These are phyloP conservation scores for Rostratula benghalensis DNA, from an alignment of 2,113 vertebrate genomes.

Conservation along the genomic window DNA sequence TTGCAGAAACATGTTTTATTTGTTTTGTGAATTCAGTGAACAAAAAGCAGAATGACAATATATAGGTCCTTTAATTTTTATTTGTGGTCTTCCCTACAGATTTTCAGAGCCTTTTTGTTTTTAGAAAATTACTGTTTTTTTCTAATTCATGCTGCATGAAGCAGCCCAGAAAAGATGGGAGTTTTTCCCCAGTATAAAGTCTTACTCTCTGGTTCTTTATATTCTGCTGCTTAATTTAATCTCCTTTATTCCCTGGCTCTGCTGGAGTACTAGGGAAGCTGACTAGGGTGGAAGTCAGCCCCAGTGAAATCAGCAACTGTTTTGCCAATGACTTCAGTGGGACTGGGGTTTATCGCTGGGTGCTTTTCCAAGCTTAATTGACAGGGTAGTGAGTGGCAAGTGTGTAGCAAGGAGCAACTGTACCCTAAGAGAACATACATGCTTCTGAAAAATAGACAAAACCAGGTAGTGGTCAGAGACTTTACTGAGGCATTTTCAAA, in stretches of 20 bases:
- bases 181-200: neutral
- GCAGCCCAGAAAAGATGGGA: neutral
- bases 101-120: neutral
- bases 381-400: neutral
- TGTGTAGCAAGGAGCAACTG: neutral
- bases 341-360: neutral
- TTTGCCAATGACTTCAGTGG: neutral
- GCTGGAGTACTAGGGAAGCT: neutral
- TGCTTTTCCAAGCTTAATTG: neutral
- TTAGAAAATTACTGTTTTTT: neutral
- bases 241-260: neutral
- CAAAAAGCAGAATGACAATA: neutral
- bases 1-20: neutral
- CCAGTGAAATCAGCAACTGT: neutral
- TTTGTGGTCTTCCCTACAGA: neutral
- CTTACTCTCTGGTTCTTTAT: neutral
- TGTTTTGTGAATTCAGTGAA: neutral
- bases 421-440: neutral
- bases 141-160: neutral
- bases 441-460: neutral
- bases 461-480: neutral
- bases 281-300: neutral
- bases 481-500: neutral
- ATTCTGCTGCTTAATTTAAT: neutral
- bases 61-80: neutral